These are phyloP conservation scores for Andrena dorsata DNA, from an alignment of 2,888 invertebrate genomes.

Conservation along the genomic window DNA sequence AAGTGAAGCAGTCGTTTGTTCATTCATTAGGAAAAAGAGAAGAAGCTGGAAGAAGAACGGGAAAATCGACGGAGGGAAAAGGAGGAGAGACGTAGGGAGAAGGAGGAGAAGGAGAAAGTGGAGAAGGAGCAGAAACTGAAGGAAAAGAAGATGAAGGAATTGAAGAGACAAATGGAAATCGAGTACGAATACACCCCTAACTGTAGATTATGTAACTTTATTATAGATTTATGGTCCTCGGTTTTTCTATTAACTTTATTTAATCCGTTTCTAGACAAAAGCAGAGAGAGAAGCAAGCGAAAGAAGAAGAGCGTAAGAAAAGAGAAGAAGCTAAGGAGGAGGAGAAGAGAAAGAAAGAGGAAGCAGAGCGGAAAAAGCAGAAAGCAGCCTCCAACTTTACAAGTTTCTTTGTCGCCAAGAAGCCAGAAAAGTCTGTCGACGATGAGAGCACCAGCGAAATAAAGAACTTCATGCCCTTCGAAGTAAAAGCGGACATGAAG, in stretches of 20 bases:
- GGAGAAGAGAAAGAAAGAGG: conserved; percentile 89
- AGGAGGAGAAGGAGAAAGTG: conserved; percentile 83
- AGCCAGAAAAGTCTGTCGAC: conserved; percentile 82
- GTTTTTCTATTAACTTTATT: conserved; percentile 3
- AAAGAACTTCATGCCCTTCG: conserved; percentile 89
- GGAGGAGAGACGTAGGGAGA: conserved; percentile 83
- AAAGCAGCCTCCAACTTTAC: conserved; percentile 92
- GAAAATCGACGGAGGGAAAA: conserved; percentile 76
- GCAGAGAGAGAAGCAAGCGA: conserved; percentile 85
- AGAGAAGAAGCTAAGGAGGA: conserved; percentile 86
- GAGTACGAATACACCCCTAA: conserved; percentile 78
- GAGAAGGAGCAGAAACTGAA: conserved; percentile 85
- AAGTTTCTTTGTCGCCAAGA: conserved; percentile 92
- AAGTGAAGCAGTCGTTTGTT: conserved; percentile 66
- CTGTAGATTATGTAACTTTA: background rate
- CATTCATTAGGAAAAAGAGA: conserved; percentile 86
- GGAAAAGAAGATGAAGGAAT: conserved; percentile 83
- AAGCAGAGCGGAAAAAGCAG: conserved; percentile 91
- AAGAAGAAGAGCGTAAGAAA: conserved; percentile 86
- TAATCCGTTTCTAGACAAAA: conserved; percentile 73
- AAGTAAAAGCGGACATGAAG: conserved; percentile 94
- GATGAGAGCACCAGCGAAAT: conserved; percentile 86
- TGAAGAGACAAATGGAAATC: conserved; percentile 81
- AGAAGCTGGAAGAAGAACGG: conserved; percentile 84
- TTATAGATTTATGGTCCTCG: background rate